Conservation (phyloP, 2,797 vertebrate species). For the Dendrocincla fuliginosa region DNA sequence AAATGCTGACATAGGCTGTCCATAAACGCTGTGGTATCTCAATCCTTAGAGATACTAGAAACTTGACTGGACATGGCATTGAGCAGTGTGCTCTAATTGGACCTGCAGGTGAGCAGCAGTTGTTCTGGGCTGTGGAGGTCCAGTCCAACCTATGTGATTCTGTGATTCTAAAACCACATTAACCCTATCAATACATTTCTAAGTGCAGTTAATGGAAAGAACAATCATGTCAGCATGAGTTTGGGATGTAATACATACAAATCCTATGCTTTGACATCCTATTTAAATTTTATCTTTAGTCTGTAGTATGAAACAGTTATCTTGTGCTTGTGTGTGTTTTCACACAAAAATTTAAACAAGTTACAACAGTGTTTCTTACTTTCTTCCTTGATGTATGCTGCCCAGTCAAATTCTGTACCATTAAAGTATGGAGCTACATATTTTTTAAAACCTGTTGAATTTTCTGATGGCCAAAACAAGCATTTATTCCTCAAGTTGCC, state of each 20-base stretch:
- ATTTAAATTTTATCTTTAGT: neutral
- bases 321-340: neutral
- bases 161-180: neutral
- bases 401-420: conserved; percentile 56
- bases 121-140: neutral
- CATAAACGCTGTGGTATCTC: neutral
- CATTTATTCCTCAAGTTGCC: conserved; percentile 90
- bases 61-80: neutral
- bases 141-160: neutral
- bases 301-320: neutral
- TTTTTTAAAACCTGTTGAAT: conserved; percentile 50
- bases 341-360: neutral
- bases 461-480: conserved; percentile 61
- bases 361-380: conserved; percentile 75
- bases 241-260: neutral
- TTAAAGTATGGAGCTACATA: neutral
- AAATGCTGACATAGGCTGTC: neutral
- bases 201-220: neutral
- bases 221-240: neutral
- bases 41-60: neutral
- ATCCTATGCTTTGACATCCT: neutral
- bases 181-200: neutral
- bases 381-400: conserved; percentile 72
- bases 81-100: neutral
- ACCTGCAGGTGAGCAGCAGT: neutral